Conservation (phyloP, 2,888 invertebrate genomes). For the Agriopis aurantiaria region DNA sequence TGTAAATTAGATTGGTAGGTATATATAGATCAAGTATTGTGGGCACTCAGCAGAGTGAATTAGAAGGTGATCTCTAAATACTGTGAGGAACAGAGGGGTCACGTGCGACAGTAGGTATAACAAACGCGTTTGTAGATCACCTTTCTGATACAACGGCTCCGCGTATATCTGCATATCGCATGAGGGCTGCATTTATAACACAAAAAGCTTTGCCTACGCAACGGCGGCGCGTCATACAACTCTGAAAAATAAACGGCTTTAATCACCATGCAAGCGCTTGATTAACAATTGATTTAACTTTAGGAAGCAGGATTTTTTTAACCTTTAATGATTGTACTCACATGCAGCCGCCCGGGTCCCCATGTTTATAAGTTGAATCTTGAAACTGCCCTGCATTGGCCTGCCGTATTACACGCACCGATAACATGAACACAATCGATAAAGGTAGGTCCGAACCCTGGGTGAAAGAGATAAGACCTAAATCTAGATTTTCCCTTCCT, state of each 20-base stretch:
- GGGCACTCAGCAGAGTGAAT: conserved; percentile 31
- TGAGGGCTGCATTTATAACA: conserved; percentile 78
- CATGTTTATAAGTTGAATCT: conserved; percentile 92
- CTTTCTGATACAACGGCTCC: conserved; percentile 80
- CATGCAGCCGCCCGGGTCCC: conserved; percentile 97
- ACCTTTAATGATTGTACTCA: conserved; percentile 82
- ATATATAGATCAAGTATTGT: neutral
- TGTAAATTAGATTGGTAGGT: neutral
- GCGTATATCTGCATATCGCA: conserved; percentile 73
- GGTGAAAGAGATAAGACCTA: conserved; percentile 82
- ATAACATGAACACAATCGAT: conserved; percentile 73
- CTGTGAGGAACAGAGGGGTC: conserved; percentile 40
- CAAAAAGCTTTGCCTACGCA: conserved; percentile 78
- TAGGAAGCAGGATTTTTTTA: conserved; percentile 32
- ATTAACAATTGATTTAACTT: conserved; percentile 41
- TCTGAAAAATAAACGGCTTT: conserved; percentile 84
- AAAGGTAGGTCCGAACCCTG: conserved; percentile 58
- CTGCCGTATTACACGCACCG: conserved; percentile 65
- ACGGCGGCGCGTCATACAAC: conserved; percentile 68
- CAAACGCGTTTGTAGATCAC: conserved; percentile 66
- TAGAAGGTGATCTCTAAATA: conserved; percentile 36
- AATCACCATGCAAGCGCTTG: conserved; percentile 77
- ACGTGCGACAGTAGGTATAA: conserved; percentile 44
- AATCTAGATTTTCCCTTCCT: conserved; percentile 78
- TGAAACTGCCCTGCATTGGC: conserved; percentile 89